phyloP scores from a whole-genome alignment of 2,113 vertebrate genomes.

The Coracopsis vasa region DNA sequence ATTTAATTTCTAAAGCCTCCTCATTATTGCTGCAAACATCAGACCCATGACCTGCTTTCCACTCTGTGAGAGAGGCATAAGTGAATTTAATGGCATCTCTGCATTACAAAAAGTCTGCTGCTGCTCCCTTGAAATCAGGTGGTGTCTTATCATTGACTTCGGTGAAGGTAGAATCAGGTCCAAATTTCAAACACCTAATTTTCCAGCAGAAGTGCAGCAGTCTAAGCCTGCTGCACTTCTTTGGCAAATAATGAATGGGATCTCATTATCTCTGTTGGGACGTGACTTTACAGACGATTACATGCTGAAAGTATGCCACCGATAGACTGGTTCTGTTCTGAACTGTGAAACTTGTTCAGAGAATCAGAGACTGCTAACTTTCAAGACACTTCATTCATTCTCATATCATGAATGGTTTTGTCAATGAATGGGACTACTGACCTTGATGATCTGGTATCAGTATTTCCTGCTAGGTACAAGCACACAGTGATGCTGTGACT shows the following conservation, averaged over 20 bases:
- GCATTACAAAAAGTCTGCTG: background rate
- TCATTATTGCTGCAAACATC: constrained; percentile 56
- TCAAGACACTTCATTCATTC: constrained; percentile 47
- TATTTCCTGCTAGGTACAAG: constrained; percentile 27
- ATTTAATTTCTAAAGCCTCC: constrained; percentile 49
- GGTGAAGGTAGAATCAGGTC: constrained; percentile 9
- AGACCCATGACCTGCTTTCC: constrained; percentile 55
- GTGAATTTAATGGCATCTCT: constrained; percentile 39
- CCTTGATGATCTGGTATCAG: background rate
- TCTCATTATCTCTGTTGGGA: constrained; percentile 57
- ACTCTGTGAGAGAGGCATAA: constrained; percentile 18
- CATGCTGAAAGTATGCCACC: constrained; percentile 36
- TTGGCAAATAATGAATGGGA: constrained; percentile 52
- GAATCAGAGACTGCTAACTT: constrained; percentile 3
- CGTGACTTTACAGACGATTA: constrained; percentile 51
- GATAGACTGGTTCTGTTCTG: constrained; percentile 18
- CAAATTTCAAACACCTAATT: constrained; percentile 43
- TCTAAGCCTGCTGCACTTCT: constrained; percentile 15
- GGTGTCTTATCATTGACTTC: background rate
- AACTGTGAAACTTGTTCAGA: constrained; percentile 36
- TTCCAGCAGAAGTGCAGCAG: constrained; percentile 7
- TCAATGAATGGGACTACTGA: constrained; percentile 14
- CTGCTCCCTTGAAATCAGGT: constrained; percentile 5
- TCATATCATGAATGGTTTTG: constrained; percentile 35
- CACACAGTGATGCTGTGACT: background rate